phyloP scores from a whole-genome alignment of 1,140 invertebrate species.

The Formica exsecta region DNA sequence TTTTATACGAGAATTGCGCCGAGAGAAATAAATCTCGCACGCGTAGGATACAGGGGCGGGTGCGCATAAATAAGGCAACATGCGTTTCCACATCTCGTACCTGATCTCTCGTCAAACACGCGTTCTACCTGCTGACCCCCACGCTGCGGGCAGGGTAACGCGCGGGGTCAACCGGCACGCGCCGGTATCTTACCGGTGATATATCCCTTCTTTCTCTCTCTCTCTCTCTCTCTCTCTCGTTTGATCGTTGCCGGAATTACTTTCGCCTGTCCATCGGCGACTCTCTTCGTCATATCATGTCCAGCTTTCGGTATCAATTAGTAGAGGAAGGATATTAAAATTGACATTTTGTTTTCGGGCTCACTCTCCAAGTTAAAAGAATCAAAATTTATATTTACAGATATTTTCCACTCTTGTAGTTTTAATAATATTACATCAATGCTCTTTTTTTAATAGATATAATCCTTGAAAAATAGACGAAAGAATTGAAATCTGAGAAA shows the following conservation, averaged over 20 bases:
- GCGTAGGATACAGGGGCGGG: conserved; percentile 32
- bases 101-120: conserved; percentile 59
- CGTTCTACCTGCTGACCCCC: conserved; percentile 65
- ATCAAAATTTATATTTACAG: too few species aligned
- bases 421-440: too few species aligned
- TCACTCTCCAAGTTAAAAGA: too few species aligned
- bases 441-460: too few species aligned
- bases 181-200: conserved; percentile 55
- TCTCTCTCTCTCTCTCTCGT: background rate
- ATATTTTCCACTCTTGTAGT: too few species aligned
- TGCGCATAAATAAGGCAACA: conserved; percentile 41
- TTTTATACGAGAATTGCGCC: conserved; percentile 4
- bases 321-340: too few species aligned
- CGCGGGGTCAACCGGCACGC: conserved; percentile 63
- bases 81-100: conserved; percentile 32
- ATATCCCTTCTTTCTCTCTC: background rate
- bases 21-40: conserved; percentile 5
- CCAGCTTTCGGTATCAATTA: background rate
- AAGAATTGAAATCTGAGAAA: too few species aligned
- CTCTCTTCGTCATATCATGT: background rate
- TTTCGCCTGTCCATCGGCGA: background rate
- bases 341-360: too few species aligned
- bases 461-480: too few species aligned
- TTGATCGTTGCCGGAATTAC: conserved; percentile 16
- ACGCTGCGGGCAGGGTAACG: conserved; percentile 27